Base-by-base conservation (phyloP, 2,888 invertebrate species). In the Noctua comes region DNA sequence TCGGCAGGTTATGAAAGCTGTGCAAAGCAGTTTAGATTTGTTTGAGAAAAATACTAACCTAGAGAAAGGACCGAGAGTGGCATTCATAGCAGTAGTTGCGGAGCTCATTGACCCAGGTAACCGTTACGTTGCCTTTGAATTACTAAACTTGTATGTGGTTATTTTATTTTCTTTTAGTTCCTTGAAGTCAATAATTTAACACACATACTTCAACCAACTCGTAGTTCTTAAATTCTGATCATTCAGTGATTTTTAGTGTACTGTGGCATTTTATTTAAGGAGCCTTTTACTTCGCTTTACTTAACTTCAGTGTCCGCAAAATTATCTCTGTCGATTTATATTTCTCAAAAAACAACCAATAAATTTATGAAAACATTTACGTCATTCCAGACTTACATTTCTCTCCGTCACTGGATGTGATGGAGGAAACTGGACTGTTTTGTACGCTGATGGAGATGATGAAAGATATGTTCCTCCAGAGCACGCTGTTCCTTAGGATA, bases 1-100 rank as follows among this genome's bases (percentile, higher is more conserved):
- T 1, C 88, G 87, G n/a, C 95, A 96, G 93, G 80, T 97, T 31
- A 95, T 97, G 95, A 95, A 96, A 90, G 96, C 95, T 2, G 93
- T 97, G 48, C 92, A 95, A 77, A 83, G 92, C 36, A 98, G 98
- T 89, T 92, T 98, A 66, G 92, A 96, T 79, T 96, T 97, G 77
- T 97, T 98, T 79, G 94, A 97, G 57, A 95, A 92, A 43, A 98
- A 98, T 92, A 98, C 97, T 85, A 96, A 97, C 89, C 92, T 96
- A 59, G 96, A 97, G 79, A 96, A 95, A 82, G 96, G 96, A 4
- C 97, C 97, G 46, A 91, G 95, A 27, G 92, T 97, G 13, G 98
- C 99, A 0, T 97, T 99, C 62, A 98, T 99, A 94, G 98, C 98
- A 95, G 97, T 99, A 3, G 94, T 97, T 70, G 97, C 99, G 88